phyloP scores from a whole-genome alignment of 2,797 vertebrate species.

The Serranus cabrilla region DNA sequence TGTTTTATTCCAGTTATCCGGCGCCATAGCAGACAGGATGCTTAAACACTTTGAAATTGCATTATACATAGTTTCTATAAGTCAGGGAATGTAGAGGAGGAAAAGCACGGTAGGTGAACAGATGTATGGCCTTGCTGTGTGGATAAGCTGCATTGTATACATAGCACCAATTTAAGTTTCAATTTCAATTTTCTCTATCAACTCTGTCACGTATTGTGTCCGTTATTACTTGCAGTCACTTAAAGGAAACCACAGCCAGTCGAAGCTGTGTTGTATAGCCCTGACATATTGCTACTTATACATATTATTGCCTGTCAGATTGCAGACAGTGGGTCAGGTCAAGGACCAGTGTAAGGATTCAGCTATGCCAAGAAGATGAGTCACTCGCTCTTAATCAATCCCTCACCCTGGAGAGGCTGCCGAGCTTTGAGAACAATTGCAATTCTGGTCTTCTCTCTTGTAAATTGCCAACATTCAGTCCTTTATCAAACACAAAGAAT shows the following conservation, averaged over 20 bases:
- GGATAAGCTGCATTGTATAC: conserved; percentile 11
- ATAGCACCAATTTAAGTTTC: conserved; percentile 3
- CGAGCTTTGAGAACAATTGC: conserved; percentile 51
- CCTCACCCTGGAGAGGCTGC: conserved; percentile 36
- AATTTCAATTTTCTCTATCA: conserved; percentile 16
- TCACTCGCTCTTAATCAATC: conserved; percentile 62
- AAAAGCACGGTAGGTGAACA: conserved; percentile 28
- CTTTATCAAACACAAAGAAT: conserved; percentile 74
- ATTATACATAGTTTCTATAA: conserved; percentile 17
- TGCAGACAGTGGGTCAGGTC: conserved; percentile 57
- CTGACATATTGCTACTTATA: conserved; percentile 4
- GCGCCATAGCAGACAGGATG: conserved; percentile 6
- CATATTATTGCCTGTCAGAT: conserved; percentile 24
- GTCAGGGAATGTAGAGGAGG: background rate
- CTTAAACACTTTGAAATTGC: conserved; percentile 11
- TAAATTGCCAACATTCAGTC: conserved; percentile 75
- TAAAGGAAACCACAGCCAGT: conserved; percentile 11
- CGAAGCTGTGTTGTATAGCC: conserved; percentile 1
- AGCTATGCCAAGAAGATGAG: conserved; percentile 57
- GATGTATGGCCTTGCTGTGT: conserved; percentile 10
- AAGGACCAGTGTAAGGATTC: conserved; percentile 58
- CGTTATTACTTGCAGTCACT: conserved; percentile 26
- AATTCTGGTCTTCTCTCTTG: conserved; percentile 55
- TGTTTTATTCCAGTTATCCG: conserved; percentile 13
- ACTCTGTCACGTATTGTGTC: conserved; percentile 5